Conservation (phyloP, 2,113 vertebrate genomes). For the Catharus fuscescens region DNA sequence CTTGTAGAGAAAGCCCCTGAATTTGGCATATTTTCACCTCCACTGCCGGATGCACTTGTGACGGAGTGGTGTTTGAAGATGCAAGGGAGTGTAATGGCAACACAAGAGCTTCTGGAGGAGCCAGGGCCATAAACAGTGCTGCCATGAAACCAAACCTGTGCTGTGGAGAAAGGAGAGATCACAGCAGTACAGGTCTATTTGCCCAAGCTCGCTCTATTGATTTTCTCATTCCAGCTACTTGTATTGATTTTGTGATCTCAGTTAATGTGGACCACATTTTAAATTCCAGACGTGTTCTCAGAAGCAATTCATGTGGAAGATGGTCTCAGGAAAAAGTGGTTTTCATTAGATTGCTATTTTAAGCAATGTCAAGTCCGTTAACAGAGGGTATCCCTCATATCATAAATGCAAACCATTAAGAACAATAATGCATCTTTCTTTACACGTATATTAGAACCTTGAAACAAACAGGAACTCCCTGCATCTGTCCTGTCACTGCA, state of each 20-base stretch:
- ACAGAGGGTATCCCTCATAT: not conserved
- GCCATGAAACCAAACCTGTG: not conserved
- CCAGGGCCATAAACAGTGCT: not conserved
- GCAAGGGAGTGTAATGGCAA: not conserved
- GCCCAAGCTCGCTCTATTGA: not conserved
- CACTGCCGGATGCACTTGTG: not conserved
- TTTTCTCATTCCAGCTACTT: constrained; percentile 18
- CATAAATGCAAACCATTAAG: not conserved
- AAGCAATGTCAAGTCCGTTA: not conserved
- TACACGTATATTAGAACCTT: not conserved
- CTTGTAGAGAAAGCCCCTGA: not conserved
- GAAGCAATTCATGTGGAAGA: not conserved
- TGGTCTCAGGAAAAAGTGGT: not conserved
- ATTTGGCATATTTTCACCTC: not conserved
- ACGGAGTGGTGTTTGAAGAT: not conserved
- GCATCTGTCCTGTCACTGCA: not conserved
- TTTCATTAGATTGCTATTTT: not conserved
- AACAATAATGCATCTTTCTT: not conserved
- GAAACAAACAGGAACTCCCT: not conserved
- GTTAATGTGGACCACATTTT: not conserved
- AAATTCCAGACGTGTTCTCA: constrained; percentile 1
- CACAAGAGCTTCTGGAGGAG: not conserved
- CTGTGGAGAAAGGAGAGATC: constrained; percentile 8
- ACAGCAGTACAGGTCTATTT: constrained; percentile 21
- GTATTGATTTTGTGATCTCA: constrained; percentile 48